These are phyloP conservation scores for Stylophora pistillata DNA, from an alignment of 64 coral and sea anemone genomes.

Conservation along the genomic window DNA sequence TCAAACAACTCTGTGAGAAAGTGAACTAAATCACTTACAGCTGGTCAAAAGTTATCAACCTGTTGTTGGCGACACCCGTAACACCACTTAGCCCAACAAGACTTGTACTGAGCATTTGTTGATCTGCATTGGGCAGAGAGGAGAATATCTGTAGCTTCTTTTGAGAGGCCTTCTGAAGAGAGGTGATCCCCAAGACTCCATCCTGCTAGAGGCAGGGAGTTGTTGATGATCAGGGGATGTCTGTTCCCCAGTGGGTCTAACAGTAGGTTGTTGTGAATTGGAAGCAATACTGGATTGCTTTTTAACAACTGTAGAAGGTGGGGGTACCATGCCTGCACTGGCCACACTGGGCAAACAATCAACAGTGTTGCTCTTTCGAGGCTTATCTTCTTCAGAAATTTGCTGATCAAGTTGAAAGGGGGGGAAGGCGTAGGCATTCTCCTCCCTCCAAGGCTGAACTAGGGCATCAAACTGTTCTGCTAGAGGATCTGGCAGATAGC, in stretches of 20 bases:
- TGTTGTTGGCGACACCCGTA: too few relatives aligned
- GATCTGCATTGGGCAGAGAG: constrained; percentile 3
- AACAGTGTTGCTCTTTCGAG: constrained; percentile 7
- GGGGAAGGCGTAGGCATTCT: constrained; percentile 46
- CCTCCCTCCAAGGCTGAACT: constrained; percentile 1
- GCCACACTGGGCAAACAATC: constrained; percentile 14
- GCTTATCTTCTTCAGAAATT: constrained; percentile 3
- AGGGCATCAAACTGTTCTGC: constrained; percentile 45
- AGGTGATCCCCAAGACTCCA: constrained; percentile 18
- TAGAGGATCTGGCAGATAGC: constrained; percentile 49
- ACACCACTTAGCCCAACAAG: constrained; percentile 17
- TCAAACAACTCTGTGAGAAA: too few relatives aligned
- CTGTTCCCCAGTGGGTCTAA: neutral
- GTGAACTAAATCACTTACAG: too few relatives aligned
- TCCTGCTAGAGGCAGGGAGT: neutral
- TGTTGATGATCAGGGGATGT: constrained; percentile 3
- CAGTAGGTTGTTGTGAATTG: constrained; percentile 1
- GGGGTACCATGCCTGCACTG: neutral
- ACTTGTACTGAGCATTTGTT: constrained; percentile 51
- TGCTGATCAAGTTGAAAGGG: constrained; percentile 43
- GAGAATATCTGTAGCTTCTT: constrained; percentile 13
- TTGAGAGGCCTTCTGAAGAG: neutral
- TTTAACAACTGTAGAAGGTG: neutral
- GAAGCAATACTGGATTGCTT: constrained; percentile 17
- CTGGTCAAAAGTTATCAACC: too few relatives aligned